A percentile compares a stretch with the other conserved stretches of the same genome.
phyloP scores from a whole-genome alignment of 2,797 vertebrate species.

The Cyprinella venusta region DNA sequence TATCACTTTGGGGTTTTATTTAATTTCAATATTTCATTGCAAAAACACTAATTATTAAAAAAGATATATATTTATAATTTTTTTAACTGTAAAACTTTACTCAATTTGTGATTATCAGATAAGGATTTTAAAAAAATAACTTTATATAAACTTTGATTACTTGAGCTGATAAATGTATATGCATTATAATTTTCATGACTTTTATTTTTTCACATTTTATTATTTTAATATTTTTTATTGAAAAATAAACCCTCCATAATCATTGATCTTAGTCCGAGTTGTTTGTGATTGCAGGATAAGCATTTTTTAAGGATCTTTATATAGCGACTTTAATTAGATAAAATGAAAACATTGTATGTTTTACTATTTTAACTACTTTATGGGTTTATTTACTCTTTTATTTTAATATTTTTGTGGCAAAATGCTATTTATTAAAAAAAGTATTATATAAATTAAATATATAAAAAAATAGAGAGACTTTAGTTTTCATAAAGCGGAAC shows the following conservation, averaged over 20 bases:
- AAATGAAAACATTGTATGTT: background rate
- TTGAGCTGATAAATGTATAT: background rate
- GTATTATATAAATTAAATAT: background rate
- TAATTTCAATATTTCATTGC: no score
- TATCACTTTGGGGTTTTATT: no score
- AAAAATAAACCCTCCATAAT: no score
- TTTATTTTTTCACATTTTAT: background rate
- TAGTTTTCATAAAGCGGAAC: background rate
- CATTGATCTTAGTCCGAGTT: background rate
- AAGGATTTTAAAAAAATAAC: background rate
- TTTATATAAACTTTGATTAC: background rate
- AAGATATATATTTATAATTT: no score
- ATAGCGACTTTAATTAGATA: background rate
- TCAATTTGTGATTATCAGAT: background rate
- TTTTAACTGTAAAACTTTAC: no score
- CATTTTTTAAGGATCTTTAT: background rate
- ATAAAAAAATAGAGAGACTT: rapidly evolving
- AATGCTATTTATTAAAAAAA: background rate
- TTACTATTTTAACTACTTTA: background rate
- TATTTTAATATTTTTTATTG: background rate
- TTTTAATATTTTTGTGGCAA: background rate
- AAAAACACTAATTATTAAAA: no score
- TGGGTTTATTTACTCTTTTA: background rate
- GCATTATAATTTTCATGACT: background rate
- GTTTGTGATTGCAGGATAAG: background rate